Evolutionary conservation across 1,140 invertebrate genomes (phyloP), one percentile per base, ranked within the genome.

Genomic region (Drosophila arizonae): DNA sequence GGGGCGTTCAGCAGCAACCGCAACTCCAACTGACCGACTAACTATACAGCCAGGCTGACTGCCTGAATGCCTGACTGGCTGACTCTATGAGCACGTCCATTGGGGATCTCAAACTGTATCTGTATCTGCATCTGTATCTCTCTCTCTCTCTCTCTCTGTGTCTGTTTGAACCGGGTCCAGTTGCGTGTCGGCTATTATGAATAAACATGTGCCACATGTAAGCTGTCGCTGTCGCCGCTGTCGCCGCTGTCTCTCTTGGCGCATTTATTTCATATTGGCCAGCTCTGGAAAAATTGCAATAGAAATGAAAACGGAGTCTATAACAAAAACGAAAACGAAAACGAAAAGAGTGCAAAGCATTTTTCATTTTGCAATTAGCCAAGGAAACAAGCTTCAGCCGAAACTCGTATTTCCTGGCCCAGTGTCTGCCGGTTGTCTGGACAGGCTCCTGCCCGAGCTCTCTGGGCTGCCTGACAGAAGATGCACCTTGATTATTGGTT

Each of bases 201-300:
- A 86, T 86, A 86, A 86, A 86, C 82, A 86, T 86, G 77, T 70
- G 82, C 60, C 76, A 75, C 76, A 81, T 81, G 78, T 81, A 52
- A 58, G 55, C 54, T 75, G 58, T 75, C 55, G 54, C 62, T 39
- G n/a, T 36, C n/a, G 55, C 30, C 55, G 54, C 62, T 39, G n/a
- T 36, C n/a, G 55, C 30, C 28, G 13, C 24, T 6, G 57, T 58
- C 58, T 64, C 58, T 41, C 41, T 58, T 54, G 48, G 64, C 50
- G 39, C 17, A 55, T 33, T 50, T 56, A 69, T 66, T 72, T 86
- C 74, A 85, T 77, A 78, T 76, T 75, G 61, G 73, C 66, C 70
- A 76, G 81, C 66, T 61, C 60, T 51, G 41, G 69, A 60, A 30
- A 60, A 76, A 72, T 46, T 56, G 56, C 41, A 52, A 46, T 63